Base-by-base conservation (phyloP, 2,113 vertebrate species). In the Tragelaphus buxtoni region DNA sequence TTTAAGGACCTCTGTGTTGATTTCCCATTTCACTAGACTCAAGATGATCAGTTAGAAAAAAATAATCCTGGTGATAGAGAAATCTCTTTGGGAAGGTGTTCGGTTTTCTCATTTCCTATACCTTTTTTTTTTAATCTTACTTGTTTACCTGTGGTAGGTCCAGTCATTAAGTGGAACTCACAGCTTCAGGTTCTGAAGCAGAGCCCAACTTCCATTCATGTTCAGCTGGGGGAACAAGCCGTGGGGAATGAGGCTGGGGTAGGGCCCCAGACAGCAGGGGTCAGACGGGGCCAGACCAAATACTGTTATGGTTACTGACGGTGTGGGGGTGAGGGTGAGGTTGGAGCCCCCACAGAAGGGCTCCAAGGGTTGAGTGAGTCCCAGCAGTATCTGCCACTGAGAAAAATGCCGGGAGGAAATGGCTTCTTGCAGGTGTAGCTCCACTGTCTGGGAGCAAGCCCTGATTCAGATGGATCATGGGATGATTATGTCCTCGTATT, bases 221-320 rank as follows among this genome's bases (percentile, higher is more conserved):
- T 28, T n/a, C 53, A 32, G 45, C 47, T 0, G 0, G 4, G 14
- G 28, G 55, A 28, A 2, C 1, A 2, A 2, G 16, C 30, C 9
- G 0, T 4, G 12, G 42, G 72, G 17, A 45, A 22, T 10, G 12
- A 85, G 60, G 69, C 49, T 1, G n/a, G 92, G 7, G 9, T 3
- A 6, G 4, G 45, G 63, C 24, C n/a, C 7, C 4, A 28, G 42
- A 35, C 5, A 26, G 65, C 30, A 22, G 24, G 3, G 9, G 6
- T 49, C 47, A 28, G 47, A 13, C 1, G 13, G n/a, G 55, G n/a
- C 47, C 35, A 26, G 35, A 12, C 45, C 20, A 6, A 47, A 16
- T 42, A 0, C 39, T 20, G 56, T 39, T 55, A 30, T 0, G 22
- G 61, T 4, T 39, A 14, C 35, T 55, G 53, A 30, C 24, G 4